Evolutionary conservation across 2,113 vertebrate genomes (phyloP), one percentile per base, ranked within the genome.

Genomic region (Corythornis cristatus): DNA sequence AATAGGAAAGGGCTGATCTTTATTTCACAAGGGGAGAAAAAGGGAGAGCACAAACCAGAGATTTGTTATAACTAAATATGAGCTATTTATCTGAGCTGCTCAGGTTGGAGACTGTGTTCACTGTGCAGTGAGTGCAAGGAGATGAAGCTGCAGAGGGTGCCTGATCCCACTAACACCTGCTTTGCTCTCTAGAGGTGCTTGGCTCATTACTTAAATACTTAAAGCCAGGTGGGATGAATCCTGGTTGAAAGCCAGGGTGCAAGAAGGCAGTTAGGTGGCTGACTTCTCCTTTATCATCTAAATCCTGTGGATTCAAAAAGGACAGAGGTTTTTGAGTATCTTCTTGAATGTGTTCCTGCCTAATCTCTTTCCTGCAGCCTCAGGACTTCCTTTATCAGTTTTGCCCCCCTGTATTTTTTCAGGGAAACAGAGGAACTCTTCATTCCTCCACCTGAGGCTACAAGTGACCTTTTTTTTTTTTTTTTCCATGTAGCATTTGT

Each of bases 281-380:
- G 62, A 65, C 62, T 87, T 42, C 53, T 77, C 31, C 48, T 94
- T 76, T 89, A 53, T 86, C 9, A 3, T 35, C 35, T 87, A 87
- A 93, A 91, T 73, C 58, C 77, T 1, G 2, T 17, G 42, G 60
- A 58, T 88, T 88, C 72, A 51, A 19, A 93, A 85, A 76, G n/a
- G 58, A 46, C 29, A 43, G 51, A 87, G 73, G 10, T 15, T 40
- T 84, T 56, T 21, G 26, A 67, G 45, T 61, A 21, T 50, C 73
- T 23, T 75, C 45, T 88, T 79, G 62, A 64, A 76, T 50, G 9
- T 45, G 19, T 79, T 90, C 42, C 83, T 84, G 21, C 53, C 29
- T 94, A 84, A 93, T 86, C 65, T 93, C 51, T 70, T 62, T 76
- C 50, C 37, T 84, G 71, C 81, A 85, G 78, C 81, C 78, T 85